Evolutionary conservation across 2,113 vertebrate genomes (phyloP).

Genomic region (Acanthisitta chloris): DNA sequence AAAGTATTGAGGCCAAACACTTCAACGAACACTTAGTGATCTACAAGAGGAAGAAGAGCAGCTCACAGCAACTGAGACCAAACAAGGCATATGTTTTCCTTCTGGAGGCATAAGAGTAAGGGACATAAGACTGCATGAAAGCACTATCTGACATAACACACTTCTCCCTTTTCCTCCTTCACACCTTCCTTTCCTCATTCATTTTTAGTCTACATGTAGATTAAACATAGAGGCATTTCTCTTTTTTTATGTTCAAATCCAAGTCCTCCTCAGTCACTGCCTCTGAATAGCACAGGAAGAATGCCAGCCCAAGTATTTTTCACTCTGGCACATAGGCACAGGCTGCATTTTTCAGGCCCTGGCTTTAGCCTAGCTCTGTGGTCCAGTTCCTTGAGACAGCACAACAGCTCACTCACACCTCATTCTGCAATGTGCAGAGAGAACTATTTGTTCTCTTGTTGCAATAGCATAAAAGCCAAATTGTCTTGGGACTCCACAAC

Average conservation of each 20-base stretch:
- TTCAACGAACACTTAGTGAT: neutral
- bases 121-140: neutral
- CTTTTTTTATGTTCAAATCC: neutral
- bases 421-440: neutral
- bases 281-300: neutral
- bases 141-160: neutral
- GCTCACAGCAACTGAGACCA: neutral
- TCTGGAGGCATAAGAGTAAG: neutral
- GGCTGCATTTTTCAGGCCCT: neutral
- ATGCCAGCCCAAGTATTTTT: neutral
- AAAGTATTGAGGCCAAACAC: neutral
- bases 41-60: neutral
- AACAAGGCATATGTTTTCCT: neutral
- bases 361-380: neutral
- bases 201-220: neutral
- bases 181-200: neutral
- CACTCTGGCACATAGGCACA: neutral
- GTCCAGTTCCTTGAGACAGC: neutral
- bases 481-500: neutral
- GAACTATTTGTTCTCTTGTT: slow-evolving; percentile 45
- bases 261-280: neutral
- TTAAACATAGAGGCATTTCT: neutral
- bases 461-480: neutral
- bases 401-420: slow-evolving; percentile 1
- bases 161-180: neutral